phyloP scores from a whole-genome alignment of 2,113 vertebrate species.

The Choloepus hoffmanni region DNA sequence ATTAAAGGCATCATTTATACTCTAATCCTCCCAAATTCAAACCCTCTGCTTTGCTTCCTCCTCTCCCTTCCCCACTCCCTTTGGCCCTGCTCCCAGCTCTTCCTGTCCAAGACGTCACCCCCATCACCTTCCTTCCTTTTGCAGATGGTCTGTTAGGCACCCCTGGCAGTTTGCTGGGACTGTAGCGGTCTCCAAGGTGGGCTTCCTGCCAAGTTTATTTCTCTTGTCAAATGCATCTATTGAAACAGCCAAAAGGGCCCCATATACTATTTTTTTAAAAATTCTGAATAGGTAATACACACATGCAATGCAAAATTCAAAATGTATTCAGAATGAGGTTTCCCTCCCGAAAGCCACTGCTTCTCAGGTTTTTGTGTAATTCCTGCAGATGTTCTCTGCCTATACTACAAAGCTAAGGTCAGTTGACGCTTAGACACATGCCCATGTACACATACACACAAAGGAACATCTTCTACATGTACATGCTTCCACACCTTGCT shows the following conservation, averaged over 20 bases:
- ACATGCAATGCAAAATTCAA: slow-evolving; percentile 31
- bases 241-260: not conserved
- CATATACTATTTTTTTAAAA: not conserved
- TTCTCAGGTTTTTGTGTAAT: not conserved
- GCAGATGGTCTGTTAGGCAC: not conserved
- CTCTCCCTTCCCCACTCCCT: not conserved
- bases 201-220: not conserved
- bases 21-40: not conserved
- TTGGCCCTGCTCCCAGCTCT: not conserved
- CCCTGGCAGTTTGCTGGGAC: not conserved
- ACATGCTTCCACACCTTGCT: not conserved
- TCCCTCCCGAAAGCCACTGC: not conserved
- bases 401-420: not conserved
- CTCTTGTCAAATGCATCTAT: slow-evolving; percentile 16
- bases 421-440: not conserved
- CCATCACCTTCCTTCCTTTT: not conserved
- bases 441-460: not conserved
- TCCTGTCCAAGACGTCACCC: not conserved
- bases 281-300: not conserved
- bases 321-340: slow-evolving; percentile 24
- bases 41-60: not conserved
- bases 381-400: not conserved
- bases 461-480: not conserved
- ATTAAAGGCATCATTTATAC: not conserved
- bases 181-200: not conserved